A percentile compares a stretch with the other conserved stretches of the same genome.
Evolutionary conservation across 2,797 vertebrate species (phyloP).

Genomic region (Trachops cirrhosus): DNA sequence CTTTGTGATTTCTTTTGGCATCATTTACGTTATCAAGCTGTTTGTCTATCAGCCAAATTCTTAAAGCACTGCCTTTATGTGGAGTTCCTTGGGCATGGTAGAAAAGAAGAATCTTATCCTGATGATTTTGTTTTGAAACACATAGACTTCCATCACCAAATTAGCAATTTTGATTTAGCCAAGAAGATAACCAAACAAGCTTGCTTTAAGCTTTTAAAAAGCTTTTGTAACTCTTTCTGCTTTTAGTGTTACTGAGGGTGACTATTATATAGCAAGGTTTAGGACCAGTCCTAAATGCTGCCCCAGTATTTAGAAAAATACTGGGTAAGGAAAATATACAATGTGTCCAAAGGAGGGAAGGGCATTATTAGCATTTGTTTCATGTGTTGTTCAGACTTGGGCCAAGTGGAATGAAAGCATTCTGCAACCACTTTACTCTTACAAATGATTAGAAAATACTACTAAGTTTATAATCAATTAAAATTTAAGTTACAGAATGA

Average conservation of each 20-base stretch:
- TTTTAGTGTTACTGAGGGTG: neutral
- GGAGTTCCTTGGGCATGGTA: neutral
- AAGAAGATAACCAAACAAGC: neutral
- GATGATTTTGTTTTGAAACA: constrained; percentile 42
- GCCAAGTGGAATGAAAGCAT: neutral
- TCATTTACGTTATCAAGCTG: neutral
- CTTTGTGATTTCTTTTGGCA: constrained; percentile 30
- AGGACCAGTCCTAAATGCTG: neutral
- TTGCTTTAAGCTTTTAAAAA: neutral
- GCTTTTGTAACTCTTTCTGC: neutral
- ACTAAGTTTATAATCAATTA: neutral
- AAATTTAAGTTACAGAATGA: neutral
- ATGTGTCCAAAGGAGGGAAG: neutral
- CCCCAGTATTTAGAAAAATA: neutral
- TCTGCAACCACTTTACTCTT: neutral
- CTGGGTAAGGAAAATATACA: neutral
- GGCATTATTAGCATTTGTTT: neutral
- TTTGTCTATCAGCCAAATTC: constrained; percentile 41
- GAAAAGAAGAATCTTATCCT: constrained; percentile 2
- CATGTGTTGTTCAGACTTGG: neutral
- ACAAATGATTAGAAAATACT: neutral
- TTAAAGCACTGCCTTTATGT: constrained; percentile 33
- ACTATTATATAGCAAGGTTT: neutral
- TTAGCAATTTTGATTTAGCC: constrained; percentile 11
- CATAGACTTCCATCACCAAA: neutral